Conservation (phyloP, 2,888 invertebrate species). For the Mimachlamys varia region DNA sequence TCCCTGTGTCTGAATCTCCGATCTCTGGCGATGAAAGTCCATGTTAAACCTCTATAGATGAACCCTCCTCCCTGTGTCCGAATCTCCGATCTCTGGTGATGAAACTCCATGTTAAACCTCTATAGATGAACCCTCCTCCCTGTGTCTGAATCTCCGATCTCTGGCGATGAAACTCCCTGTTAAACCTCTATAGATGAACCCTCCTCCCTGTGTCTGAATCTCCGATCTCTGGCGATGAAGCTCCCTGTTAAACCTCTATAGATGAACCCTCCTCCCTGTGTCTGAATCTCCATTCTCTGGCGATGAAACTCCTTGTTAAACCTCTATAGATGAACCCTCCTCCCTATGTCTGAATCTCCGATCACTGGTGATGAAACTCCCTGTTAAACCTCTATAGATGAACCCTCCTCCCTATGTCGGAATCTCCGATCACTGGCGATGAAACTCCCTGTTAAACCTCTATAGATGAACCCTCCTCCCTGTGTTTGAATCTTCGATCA, state of each 20-base stretch:
- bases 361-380: slow-evolving; percentile 13
- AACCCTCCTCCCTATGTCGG: background rate
- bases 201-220: background rate
- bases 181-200: background rate
- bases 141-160: background rate
- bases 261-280: background rate
- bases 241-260: background rate
- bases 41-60: background rate
- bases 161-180: background rate
- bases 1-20: background rate
- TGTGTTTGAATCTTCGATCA: background rate
- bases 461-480: background rate
- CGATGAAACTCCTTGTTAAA: background rate
- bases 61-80: background rate
- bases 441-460: background rate
- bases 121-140: background rate
- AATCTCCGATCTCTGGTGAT: slow-evolving; percentile 18
- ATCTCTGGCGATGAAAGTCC: background rate
- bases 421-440: slow-evolving; percentile 18
- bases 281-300: slow-evolving; percentile 10
- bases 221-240: background rate
- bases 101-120: background rate
- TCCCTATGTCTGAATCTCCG: background rate
- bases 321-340: background rate
- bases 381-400: background rate